Evolutionary conservation across 2,888 invertebrate genomes (phyloP).

Genomic region (Poecilobothrus nobilitatus): DNA sequence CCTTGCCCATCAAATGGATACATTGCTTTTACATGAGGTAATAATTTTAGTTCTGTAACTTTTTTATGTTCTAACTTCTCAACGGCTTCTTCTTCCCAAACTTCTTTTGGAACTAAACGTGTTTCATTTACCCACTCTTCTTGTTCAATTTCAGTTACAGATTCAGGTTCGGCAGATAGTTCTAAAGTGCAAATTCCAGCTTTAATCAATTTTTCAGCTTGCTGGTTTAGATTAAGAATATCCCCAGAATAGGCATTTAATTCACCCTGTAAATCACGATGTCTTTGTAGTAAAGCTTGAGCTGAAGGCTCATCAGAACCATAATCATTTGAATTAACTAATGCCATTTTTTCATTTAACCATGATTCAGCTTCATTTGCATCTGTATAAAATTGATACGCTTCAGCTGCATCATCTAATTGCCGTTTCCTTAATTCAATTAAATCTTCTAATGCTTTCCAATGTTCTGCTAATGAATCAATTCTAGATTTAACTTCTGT

Average conservation of each 20-base stretch:
- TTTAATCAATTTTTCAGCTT: constrained; percentile 66
- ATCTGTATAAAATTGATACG: constrained; percentile 94
- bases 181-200: constrained; percentile 59
- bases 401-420: constrained; percentile 80
- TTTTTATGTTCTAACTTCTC: constrained; percentile 77
- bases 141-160: constrained; percentile 50
- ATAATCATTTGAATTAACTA: constrained; percentile 81
- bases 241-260: constrained; percentile 81
- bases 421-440: constrained; percentile 66
- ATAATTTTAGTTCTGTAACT: constrained; percentile 75
- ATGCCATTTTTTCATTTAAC: constrained; percentile 90
- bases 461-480: constrained; percentile 70
- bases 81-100: constrained; percentile 85
- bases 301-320: constrained; percentile 90
- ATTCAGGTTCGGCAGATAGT: constrained; percentile 56
- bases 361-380: constrained; percentile 97
- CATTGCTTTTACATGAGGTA: constrained; percentile 78
- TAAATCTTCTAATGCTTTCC: constrained; percentile 80
- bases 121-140: constrained; percentile 73
- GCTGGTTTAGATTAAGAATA: constrained; percentile 67
- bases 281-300: constrained; percentile 76
- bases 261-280: constrained; percentile 80
- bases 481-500: constrained; percentile 74
- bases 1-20: constrained; percentile 91
- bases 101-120: constrained; percentile 78